phyloP scores from a whole-genome alignment of 2,113 vertebrate genomes.

The Seriola aureovittata region DNA sequence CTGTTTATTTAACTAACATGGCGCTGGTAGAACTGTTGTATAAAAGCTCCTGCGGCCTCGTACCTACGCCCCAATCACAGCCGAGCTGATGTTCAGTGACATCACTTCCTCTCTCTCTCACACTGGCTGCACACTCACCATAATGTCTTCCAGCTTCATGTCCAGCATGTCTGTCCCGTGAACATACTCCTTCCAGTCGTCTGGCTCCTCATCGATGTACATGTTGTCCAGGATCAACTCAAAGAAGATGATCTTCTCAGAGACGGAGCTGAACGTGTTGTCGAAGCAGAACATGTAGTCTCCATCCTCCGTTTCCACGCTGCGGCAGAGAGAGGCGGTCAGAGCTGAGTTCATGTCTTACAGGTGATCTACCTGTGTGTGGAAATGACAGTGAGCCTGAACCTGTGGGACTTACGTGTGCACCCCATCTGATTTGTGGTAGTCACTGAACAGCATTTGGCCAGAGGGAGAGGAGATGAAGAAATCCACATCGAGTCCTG shows the following conservation, averaged over 20 bases:
- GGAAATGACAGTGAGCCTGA: not conserved
- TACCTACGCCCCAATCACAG: too few relatives aligned
- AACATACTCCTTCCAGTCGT: constrained; percentile 95
- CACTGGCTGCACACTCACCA: constrained; percentile 83
- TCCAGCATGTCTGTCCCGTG: constrained; percentile 93
- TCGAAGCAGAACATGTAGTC: constrained; percentile 99
- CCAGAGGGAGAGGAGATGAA: constrained; percentile 90
- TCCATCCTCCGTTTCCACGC: constrained; percentile 93
- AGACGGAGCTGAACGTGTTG: constrained; percentile 95
- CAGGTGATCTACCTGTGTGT: not conserved
- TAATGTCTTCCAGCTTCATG: constrained; percentile 97
- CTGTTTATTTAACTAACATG: too few relatives aligned
- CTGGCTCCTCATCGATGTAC: constrained; percentile 87
- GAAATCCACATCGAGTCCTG: constrained; percentile 96
- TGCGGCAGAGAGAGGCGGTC: constrained; percentile 68
- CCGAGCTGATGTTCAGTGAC: too few relatives aligned
- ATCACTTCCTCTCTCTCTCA: not conserved
- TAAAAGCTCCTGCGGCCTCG: too few relatives aligned
- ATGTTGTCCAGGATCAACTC: constrained; percentile 98
- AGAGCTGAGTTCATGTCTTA: not conserved
- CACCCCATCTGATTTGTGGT: constrained; percentile 95
- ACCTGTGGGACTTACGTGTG: constrained; percentile 91
- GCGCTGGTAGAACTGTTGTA: too few relatives aligned
- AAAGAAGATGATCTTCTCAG: constrained; percentile 99
- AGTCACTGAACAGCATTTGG: constrained; percentile 90